Percentiles rank a stretch among this genome's conserved stretches.
phyloP scores from a whole-genome alignment of 1,140 invertebrate genomes.

The Drosophila subpulchrella region DNA sequence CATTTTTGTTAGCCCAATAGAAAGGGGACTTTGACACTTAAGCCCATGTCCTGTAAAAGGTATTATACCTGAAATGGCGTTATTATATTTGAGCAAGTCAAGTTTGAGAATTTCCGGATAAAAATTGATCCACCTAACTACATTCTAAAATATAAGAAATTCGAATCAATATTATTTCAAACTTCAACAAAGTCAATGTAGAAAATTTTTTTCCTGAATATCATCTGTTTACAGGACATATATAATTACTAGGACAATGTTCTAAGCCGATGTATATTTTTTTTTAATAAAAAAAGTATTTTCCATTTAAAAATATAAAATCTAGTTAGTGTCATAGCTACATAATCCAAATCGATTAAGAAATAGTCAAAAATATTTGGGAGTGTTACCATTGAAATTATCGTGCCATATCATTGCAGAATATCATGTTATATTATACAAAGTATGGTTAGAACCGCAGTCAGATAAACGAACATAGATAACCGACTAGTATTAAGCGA shows the following conservation, averaged over 20 bases:
- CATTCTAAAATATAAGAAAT: background rate
- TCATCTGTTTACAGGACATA: no score
- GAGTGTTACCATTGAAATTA: conserved; percentile 50
- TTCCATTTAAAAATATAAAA: background rate
- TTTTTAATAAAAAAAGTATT: no score
- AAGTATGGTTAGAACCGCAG: conserved; percentile 35
- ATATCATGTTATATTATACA: conserved; percentile 72
- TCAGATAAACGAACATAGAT: conserved; percentile 26
- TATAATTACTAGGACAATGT: background rate
- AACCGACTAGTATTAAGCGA: conserved; percentile 31
- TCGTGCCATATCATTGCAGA: conserved; percentile 81
- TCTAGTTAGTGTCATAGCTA: conserved; percentile 12
- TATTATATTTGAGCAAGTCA: background rate
- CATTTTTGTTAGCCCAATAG: conserved; percentile 8
- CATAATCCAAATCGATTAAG: background rate
- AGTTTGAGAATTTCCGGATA: background rate
- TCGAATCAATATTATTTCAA: background rate
- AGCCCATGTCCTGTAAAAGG: background rate
- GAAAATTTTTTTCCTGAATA: background rate
- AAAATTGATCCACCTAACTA: background rate
- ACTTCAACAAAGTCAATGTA: background rate
- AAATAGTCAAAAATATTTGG: conserved; percentile 17
- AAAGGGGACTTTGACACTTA: conserved; percentile 17
- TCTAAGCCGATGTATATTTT: background rate
- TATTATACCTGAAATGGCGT: no score